A percentile compares a stretch with the other conserved stretches of the same genome.
These are phyloP conservation scores for Onthophagus sagittarius DNA, from an alignment of 2,888 invertebrate species.

Conservation along the genomic window DNA sequence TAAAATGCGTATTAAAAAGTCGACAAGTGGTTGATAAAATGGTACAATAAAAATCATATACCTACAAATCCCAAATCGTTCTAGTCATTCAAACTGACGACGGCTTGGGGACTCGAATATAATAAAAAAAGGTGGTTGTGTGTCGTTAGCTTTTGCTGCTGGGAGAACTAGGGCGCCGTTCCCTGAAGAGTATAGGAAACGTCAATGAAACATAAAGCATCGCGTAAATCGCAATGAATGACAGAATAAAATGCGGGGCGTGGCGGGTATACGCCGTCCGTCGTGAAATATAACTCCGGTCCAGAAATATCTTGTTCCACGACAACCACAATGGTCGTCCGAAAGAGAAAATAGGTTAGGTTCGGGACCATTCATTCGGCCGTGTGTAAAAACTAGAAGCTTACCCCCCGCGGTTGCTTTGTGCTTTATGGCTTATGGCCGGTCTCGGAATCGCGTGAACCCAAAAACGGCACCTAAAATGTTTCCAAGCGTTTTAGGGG, in stretches of 20 bases:
- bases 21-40: background rate
- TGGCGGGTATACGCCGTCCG: conserved; percentile 36
- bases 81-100: background rate
- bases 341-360: conserved; percentile 44
- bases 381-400: conserved; percentile 49
- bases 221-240: conserved; percentile 42
- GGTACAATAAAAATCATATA: conserved; percentile 4
- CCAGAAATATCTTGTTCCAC: conserved; percentile 48
- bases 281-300: conserved; percentile 47
- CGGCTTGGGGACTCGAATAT: too few species aligned
- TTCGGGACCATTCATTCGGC: conserved; percentile 43
- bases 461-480: conserved; percentile 20
- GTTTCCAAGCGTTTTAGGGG: conserved; percentile 34
- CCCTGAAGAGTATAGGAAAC: conserved; percentile 23
- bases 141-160: background rate
- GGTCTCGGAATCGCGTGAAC: conserved; percentile 29
- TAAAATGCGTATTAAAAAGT: background rate
- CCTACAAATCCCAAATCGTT: background rate
- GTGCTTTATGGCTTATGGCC: conserved; percentile 29
- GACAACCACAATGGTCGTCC: conserved; percentile 28
- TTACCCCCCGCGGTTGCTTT: conserved; percentile 45
- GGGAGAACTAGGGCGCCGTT: background rate
- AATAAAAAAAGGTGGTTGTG: background rate
- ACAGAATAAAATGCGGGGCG: conserved; percentile 46
- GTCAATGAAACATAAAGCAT: conserved; percentile 41